Evolutionary conservation across 2,797 vertebrate genomes (phyloP).

Genomic region (Anabacerthia variegaticeps): DNA sequence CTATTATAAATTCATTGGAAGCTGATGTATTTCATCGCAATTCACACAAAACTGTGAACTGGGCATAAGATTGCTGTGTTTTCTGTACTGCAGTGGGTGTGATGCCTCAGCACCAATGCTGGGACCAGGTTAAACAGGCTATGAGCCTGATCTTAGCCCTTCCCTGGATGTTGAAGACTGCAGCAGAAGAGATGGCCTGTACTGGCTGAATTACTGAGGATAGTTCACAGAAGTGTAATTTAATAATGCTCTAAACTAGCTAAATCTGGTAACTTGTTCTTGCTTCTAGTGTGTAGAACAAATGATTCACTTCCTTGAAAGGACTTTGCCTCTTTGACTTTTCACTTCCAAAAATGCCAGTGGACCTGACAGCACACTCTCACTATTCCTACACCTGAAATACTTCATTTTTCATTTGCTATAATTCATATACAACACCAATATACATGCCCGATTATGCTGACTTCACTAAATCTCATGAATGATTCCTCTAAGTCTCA

Average conservation of each 20-base stretch:
- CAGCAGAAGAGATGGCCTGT: neutral
- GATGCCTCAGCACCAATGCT: neutral
- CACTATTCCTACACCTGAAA: neutral
- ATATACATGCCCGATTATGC: neutral
- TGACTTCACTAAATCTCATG: neutral
- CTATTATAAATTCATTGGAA: slow-evolving; percentile 7
- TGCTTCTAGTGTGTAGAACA: neutral
- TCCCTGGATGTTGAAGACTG: neutral
- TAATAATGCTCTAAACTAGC: neutral
- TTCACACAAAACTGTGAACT: neutral
- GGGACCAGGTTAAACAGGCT: neutral
- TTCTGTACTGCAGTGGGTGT: neutral
- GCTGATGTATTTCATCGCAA: neutral
- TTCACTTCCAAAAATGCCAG: neutral
- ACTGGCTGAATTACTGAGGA: neutral
- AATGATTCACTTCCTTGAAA: neutral
- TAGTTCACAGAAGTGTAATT: neutral
- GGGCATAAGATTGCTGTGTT: neutral
- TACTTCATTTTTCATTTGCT: neutral
- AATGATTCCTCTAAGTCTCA: neutral
- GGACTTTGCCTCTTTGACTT: neutral
- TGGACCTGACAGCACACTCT: neutral
- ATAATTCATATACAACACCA: neutral
- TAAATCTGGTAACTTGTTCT: neutral
- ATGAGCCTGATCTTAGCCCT: neutral